Base-by-base conservation (phyloP, 37 sponge, comb jelly and placozoan species). In the Beroe ovata region DNA sequence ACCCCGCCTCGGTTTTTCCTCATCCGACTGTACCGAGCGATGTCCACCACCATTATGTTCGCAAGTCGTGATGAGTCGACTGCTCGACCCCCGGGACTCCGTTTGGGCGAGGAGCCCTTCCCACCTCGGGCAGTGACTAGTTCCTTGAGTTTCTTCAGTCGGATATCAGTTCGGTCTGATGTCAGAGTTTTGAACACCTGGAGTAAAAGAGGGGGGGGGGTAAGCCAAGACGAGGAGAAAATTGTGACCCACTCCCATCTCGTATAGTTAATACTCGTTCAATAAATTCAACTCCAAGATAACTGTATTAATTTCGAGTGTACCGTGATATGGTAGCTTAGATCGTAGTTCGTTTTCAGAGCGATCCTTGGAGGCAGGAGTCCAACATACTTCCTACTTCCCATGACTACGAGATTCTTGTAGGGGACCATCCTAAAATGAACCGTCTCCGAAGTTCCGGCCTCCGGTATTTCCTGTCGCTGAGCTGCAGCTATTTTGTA, bases 251-350 rank as follows among this genome's bases (percentile, higher is more conserved):
- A n/a, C n/a, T n/a, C n/a, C n/a, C n/a, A n/a, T n/a, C n/a, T n/a
- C n/a, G n/a, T n/a, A n/a, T n/a, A n/a, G n/a, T n/a, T n/a, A n/a
- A n/a, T n/a, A n/a, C n/a, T n/a, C n/a, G n/a, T n/a, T n/a, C n/a
- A n/a, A n/a, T n/a, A n/a, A n/a, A n/a, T n/a, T n/a, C n/a, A n/a
- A n/a, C n/a, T n/a, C n/a, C n/a, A n/a, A n/a, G n/a, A n/a, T n/a
- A n/a, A n/a, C n/a, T n/a, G n/a, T n/a, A n/a, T n/a, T n/a, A n/a
- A n/a, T n/a, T n/a, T n/a, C n/a, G n/a, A n/a, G n/a, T n/a, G n/a
- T n/a, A 77, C 84, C 84, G 84, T 77, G 22, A 77, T 77, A 23
- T 77, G 84, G 84, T 77, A 77, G 84, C 33, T 77, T 1, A 77
- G 84, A 0, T 77, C 54, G 28, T 77, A 77, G 54, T 77, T 77